Base-by-base conservation (phyloP, 2,888 invertebrate species). In the Drosophila infuscata region DNA sequence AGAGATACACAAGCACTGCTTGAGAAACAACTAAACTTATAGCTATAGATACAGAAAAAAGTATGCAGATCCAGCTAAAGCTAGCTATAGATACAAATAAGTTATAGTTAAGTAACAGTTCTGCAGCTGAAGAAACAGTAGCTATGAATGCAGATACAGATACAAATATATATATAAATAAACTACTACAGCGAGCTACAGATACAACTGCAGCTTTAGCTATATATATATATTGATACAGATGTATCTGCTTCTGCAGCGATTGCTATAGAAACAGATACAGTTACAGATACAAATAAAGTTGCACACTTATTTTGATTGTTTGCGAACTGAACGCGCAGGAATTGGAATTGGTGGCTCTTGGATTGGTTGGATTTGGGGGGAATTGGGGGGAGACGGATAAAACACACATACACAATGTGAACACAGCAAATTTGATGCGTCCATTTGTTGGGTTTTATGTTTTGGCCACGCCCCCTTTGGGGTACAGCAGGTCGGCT, bases 281-380 rank as follows among this genome's bases (percentile, higher is more conserved):
- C 41, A 64, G 58, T 33, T 71, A 43, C 32, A 57, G 38, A 30
- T 59, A 33, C n/a, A 68, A 46, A 48, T 62, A 12, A 35, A 49
- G 69, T 29, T 53, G 61, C 66, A 79, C 88, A 87, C 85, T 83
- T 84, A 83, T 82, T 87, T 76, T 84, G 84, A 83, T 83, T 83
- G 88, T 87, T 83, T 83, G 84, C 67, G 15, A 51, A 52, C 53
- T 33, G 25, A 20, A 36, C 56, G 41, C 46, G 54, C 68, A 46
- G 11, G 11, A 7, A 15, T 15, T 20, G 57, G 38, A 4, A 7
- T 33, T 29, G 35, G 51, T 15, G 7, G 46, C 43, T 43, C 11
- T 20, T 12, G 46, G 20, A 2, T 46, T 25, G 25, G 5, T 38
- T 12, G 4, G 33, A 25, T 25, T 25, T 25, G 36, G 15, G 8